These are phyloP conservation scores for Rhinoraja longicauda DNA, from an alignment of 2,797 vertebrate species.

Conservation along the genomic window DNA sequence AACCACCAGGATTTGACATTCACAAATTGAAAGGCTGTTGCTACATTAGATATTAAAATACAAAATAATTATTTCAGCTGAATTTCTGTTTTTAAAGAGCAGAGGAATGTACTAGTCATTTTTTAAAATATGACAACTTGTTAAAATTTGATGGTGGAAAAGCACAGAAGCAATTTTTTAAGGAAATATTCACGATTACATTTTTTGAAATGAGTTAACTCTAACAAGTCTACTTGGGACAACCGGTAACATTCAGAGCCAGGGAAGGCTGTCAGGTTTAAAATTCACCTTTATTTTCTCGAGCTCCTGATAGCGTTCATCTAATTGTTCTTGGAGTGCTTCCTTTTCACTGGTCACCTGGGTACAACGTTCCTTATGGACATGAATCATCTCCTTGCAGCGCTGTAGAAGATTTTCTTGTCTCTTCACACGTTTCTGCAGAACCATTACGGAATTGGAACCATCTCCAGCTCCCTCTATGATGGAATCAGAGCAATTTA, in stretches of 20 bases:
- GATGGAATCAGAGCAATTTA: not conserved
- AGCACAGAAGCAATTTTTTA: too few species aligned
- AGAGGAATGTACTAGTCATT: too few species aligned
- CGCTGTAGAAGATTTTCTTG: conserved; percentile 86
- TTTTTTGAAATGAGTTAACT: too few species aligned
- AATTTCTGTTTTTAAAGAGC: too few species aligned
- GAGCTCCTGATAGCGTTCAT: conserved; percentile 87
- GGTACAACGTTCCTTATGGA: conserved; percentile 71
- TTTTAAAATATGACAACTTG: too few species aligned
- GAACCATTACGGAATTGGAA: conserved; percentile 37
- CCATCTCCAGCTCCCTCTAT: conserved; percentile 24
- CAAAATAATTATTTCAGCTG: not conserved
- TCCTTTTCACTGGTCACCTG: conserved; percentile 85
- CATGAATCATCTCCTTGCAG: conserved; percentile 75
- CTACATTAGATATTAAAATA: not conserved
- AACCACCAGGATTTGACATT: not conserved
- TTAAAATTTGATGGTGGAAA: too few species aligned
- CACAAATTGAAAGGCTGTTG: not conserved
- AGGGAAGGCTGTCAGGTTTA: not conserved
- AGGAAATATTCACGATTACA: too few species aligned
- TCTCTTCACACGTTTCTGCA: conserved; percentile 74
- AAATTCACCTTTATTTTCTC: conserved; percentile 85
- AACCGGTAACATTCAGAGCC: not conserved
- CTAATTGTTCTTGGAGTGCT: conserved; percentile 84
- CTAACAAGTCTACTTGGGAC: too few species aligned